Percentiles rank a stretch among this genome's conserved stretches.
Evolutionary conservation across 2,797 vertebrate species (phyloP).

Genomic region (Aotus griseimembra): DNA sequence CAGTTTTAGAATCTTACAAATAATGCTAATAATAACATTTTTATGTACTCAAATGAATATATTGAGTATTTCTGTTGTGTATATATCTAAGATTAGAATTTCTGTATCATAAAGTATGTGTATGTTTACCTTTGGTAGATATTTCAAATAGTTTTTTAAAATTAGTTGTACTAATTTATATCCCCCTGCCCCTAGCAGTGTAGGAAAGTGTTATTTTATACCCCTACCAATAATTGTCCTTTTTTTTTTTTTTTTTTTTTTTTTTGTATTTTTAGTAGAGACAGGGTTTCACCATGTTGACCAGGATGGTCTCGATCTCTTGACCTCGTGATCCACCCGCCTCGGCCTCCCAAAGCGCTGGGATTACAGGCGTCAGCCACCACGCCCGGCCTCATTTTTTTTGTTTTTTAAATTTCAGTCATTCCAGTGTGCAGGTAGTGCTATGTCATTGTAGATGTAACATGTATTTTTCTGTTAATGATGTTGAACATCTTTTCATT

Average conservation of each 20-base stretch:
- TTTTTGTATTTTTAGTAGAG: not conserved
- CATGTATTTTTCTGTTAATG: not conserved
- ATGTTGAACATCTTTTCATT: not conserved
- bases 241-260: not conserved
- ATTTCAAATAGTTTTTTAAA: not conserved
- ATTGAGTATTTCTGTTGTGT: not conserved
- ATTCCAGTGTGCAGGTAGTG: not conserved
- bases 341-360: too few species aligned
- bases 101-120: not conserved
- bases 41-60: not conserved
- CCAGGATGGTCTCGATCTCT: too few species aligned
- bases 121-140: not conserved
- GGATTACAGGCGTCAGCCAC: too few species aligned
- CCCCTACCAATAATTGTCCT: not conserved
- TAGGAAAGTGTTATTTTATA: not conserved
- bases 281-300: too few species aligned
- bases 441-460: not conserved
- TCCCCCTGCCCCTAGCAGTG: not conserved
- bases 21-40: not conserved
- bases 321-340: too few species aligned
- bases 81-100: not conserved
- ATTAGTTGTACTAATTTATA: not conserved
- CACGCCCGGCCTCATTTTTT: not conserved
- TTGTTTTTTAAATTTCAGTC: not conserved
- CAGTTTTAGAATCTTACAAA: not conserved